These are phyloP conservation scores for Brachyalestes nurse DNA, from an alignment of 2,797 vertebrate species.

Conservation along the genomic window DNA sequence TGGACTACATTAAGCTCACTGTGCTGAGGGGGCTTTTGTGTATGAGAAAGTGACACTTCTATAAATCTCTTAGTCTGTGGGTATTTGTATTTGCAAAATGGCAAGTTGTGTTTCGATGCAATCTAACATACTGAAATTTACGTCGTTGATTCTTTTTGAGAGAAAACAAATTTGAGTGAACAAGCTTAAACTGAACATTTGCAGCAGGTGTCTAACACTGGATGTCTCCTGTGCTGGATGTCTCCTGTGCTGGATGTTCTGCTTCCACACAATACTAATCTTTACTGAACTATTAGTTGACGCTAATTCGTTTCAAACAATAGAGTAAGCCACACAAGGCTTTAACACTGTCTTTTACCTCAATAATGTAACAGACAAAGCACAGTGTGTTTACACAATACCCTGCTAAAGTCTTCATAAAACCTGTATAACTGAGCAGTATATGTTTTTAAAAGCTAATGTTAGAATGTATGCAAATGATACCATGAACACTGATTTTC, in stretches of 20 bases:
- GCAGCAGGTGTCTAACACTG: background rate
- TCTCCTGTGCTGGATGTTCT: background rate
- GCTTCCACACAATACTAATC: too few relatives aligned
- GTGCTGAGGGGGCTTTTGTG: constrained; percentile 14
- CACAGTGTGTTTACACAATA: too few relatives aligned
- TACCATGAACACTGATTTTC: too few relatives aligned
- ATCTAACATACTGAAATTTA: background rate
- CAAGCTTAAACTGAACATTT: background rate
- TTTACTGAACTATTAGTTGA: too few relatives aligned
- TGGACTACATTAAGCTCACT: background rate
- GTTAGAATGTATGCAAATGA: too few relatives aligned
- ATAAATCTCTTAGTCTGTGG: constrained; percentile 30
- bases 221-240: background rate
- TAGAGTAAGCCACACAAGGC: background rate
- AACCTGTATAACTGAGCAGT: too few relatives aligned
- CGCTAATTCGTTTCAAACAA: background rate
- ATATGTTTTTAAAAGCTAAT: too few relatives aligned
- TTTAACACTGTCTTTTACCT: background rate
- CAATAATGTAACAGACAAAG: background rate
- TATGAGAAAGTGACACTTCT: constrained; percentile 7
- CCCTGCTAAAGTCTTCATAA: too few relatives aligned
- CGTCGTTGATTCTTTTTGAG: background rate
- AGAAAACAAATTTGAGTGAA: background rate
- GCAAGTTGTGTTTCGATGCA: background rate
- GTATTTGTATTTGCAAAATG: constrained; percentile 12